Evolutionary conservation across 2,797 vertebrate species (phyloP).

Genomic region (Synaphobranchus kaupii): DNA sequence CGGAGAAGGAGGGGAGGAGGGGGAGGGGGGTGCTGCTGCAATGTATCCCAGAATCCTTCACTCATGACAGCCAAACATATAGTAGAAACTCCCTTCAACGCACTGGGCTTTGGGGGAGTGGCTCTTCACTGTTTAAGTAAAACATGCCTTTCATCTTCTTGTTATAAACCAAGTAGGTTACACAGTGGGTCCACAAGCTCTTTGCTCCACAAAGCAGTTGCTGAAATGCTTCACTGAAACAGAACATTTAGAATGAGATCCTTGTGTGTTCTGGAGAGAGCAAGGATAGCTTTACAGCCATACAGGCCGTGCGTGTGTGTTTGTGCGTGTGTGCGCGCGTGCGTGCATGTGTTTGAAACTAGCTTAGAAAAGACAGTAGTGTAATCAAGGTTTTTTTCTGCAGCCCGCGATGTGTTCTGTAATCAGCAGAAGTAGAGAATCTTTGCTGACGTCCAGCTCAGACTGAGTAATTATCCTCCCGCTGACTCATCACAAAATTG

Average conservation of each 20-base stretch:
- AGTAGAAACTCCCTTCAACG: conserved; percentile 23
- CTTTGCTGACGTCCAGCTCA: not conserved
- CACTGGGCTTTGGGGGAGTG: conserved; percentile 31
- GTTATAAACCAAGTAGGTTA: conserved; percentile 36
- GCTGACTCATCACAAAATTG: not conserved
- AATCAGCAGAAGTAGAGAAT: not conserved
- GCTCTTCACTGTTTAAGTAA: conserved; percentile 36
- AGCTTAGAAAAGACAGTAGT: not conserved
- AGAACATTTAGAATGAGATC: conserved; percentile 49
- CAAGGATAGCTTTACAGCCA: conserved; percentile 55
- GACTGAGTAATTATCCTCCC: conserved; percentile 4
- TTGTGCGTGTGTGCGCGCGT: not conserved
- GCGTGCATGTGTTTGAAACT: not conserved
- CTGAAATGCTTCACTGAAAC: conserved; percentile 43
- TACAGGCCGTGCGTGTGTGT: not conserved
- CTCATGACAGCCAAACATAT: conserved; percentile 32
- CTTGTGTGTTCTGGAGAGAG: conserved; percentile 55
- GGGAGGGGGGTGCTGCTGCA: conserved; percentile 32
- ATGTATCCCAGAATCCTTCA: conserved; percentile 50
- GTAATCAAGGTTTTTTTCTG: not conserved
- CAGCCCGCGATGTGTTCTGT: not conserved
- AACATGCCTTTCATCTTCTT: conserved; percentile 20
- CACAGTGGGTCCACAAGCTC: conserved; percentile 14
- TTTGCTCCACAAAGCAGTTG: conserved; percentile 24
- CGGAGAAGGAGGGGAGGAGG: conserved; percentile 2